These are phyloP conservation scores for Heterotis niloticus DNA, from an alignment of 2,113 vertebrate species.

Conservation along the genomic window DNA sequence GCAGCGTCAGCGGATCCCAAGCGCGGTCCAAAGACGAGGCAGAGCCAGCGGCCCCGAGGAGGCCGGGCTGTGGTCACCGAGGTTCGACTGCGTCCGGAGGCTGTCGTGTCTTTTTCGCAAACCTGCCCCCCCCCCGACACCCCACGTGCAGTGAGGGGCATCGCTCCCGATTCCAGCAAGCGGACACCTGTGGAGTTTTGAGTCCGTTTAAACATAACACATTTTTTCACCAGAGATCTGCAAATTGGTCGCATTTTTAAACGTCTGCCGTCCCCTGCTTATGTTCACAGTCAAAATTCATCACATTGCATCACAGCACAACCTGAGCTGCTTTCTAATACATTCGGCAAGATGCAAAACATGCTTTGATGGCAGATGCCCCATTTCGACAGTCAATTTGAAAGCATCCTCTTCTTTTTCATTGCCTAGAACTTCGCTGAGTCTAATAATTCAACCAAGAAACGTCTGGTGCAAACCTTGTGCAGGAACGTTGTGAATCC, in stretches of 20 bases:
- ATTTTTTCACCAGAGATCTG: background rate
- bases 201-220: background rate
- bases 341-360: background rate
- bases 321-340: conserved; percentile 17
- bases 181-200: conserved; percentile 6
- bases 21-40: too few species aligned
- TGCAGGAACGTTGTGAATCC: background rate
- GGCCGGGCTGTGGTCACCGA: too few species aligned
- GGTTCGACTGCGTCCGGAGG: too few species aligned
- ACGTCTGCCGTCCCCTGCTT: background rate
- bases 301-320: background rate
- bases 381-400: background rate
- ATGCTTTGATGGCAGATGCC: background rate
- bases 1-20: too few species aligned
- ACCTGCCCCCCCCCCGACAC: too few species aligned
- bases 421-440: background rate
- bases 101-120: too few species aligned
- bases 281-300: conserved; percentile 2
- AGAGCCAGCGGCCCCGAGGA: too few species aligned
- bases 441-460: background rate
- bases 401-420: background rate
- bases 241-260: background rate
- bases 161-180: background rate
- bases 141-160: too few species aligned
- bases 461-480: background rate